phyloP scores from a whole-genome alignment of 53 echinoderm and acorn worm genomes.

The Crossaster papposus region DNA sequence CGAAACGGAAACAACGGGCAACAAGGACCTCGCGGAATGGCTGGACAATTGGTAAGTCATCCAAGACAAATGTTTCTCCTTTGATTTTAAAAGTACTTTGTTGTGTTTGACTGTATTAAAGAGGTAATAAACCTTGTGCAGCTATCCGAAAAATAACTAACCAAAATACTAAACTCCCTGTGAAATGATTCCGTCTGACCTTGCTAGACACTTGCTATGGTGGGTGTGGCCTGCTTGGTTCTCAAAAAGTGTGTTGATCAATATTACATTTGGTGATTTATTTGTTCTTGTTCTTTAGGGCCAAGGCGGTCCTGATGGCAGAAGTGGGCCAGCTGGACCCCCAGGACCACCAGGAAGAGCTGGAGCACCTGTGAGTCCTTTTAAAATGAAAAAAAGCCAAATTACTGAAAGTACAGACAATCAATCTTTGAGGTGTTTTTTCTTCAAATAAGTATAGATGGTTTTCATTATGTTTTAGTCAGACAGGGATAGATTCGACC shows the following conservation, averaged over 20 bases:
- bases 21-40: slow-evolving; percentile 90
- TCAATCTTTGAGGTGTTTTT: neutral
- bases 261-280: neutral
- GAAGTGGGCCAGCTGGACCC: slow-evolving; percentile 80
- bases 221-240: too few species aligned
- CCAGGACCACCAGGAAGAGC: slow-evolving; percentile 95
- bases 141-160: too few species aligned
- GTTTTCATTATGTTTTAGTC: neutral
- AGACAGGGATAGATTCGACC: too few species aligned
- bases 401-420: neutral
- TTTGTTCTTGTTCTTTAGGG: slow-evolving; percentile 55
- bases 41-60: slow-evolving; percentile 77
- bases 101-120: too few species aligned
- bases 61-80: neutral
- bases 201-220: too few species aligned
- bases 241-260: too few species aligned
- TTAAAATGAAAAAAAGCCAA: neutral
- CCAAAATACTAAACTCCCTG: too few species aligned
- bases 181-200: too few species aligned
- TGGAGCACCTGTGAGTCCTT: slow-evolving; percentile 75
- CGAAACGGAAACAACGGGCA: slow-evolving; percentile 81
- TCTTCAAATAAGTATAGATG: neutral
- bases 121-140: too few species aligned
- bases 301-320: slow-evolving; percentile 86
- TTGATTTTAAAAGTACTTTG: too few species aligned